Evolutionary conservation across 2,113 vertebrate genomes (phyloP).

Genomic region (Cephalopholis sonnerati): DNA sequence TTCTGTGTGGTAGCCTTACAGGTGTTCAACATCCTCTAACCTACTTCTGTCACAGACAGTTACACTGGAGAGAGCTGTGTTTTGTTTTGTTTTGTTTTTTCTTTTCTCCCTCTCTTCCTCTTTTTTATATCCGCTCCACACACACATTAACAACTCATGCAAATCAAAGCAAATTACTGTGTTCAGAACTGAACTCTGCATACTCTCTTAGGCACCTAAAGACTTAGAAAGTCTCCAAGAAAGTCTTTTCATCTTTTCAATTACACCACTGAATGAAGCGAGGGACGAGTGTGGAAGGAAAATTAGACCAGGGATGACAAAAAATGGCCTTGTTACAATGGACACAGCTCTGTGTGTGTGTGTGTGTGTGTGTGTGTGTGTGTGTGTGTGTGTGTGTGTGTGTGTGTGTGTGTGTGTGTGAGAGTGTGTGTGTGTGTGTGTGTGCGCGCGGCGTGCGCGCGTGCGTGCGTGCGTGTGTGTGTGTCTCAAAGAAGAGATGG

Average conservation of each 20-base stretch:
- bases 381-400: not conserved
- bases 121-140: not conserved
- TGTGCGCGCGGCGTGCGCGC: too few relatives aligned
- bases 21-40: not conserved
- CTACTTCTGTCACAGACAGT: constrained; percentile 34
- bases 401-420: not conserved
- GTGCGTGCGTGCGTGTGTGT: too few relatives aligned
- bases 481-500: not conserved
- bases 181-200: constrained; percentile 39
- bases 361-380: constrained; percentile 8
- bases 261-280: constrained; percentile 30
- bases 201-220: constrained; percentile 32
- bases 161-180: constrained; percentile 34
- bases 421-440: not conserved
- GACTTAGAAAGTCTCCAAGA: constrained; percentile 12
- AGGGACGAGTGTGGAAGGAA: not conserved
- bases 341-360: not conserved
- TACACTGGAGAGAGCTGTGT: not conserved
- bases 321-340: constrained; percentile 1
- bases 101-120: not conserved
- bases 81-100: too few relatives aligned
- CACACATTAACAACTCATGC: not conserved
- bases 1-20: not conserved
- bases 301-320: not conserved
- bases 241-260: constrained; percentile 58